These are phyloP conservation scores for Mellilla xanthometata DNA, from an alignment of 2,888 invertebrate genomes.

Conservation along the genomic window DNA sequence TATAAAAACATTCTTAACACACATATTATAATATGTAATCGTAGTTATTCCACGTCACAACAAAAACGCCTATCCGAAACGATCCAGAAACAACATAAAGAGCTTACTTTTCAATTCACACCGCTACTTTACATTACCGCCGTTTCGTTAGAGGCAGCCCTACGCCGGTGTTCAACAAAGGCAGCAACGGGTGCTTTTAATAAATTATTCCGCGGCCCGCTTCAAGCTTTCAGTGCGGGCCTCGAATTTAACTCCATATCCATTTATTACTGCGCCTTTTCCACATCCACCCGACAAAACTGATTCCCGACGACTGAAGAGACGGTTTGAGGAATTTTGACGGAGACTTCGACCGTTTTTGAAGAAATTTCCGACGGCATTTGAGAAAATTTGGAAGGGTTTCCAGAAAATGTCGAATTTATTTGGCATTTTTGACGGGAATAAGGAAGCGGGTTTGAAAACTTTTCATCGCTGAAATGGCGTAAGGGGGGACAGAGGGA, in stretches of 20 bases:
- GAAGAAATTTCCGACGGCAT: slow-evolving; percentile 40
- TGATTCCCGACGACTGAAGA: slow-evolving; percentile 45
- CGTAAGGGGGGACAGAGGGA: slow-evolving; percentile 17
- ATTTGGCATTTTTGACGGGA: slow-evolving; percentile 44
- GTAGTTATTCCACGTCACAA: too few species aligned
- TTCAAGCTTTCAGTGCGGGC: slow-evolving; percentile 51
- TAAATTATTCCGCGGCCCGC: slow-evolving; percentile 64
- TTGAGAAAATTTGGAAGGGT: slow-evolving; percentile 19
- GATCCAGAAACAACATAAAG: neutral
- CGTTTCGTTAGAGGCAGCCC: slow-evolving; percentile 35
- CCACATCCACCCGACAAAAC: slow-evolving; percentile 41
- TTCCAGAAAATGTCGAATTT: slow-evolving; percentile 16
- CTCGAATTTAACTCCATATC: slow-evolving; percentile 46
- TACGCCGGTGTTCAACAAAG: slow-evolving; percentile 51
- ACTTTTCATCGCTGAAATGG: slow-evolving; percentile 28
- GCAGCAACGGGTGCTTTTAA: slow-evolving; percentile 58
- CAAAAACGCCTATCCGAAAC: too few species aligned
- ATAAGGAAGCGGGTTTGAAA: slow-evolving; percentile 31
- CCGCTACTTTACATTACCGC: neutral
- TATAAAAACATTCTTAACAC: too few species aligned
- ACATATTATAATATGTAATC: too few species aligned
- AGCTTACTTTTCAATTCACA: neutral
- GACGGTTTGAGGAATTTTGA: slow-evolving; percentile 38
- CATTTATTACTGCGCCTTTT: slow-evolving; percentile 51
- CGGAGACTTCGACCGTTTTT: slow-evolving; percentile 22